These are phyloP conservation scores for Acestrorhynchus altus DNA, from an alignment of 2,797 vertebrate species.

Conservation along the genomic window DNA sequence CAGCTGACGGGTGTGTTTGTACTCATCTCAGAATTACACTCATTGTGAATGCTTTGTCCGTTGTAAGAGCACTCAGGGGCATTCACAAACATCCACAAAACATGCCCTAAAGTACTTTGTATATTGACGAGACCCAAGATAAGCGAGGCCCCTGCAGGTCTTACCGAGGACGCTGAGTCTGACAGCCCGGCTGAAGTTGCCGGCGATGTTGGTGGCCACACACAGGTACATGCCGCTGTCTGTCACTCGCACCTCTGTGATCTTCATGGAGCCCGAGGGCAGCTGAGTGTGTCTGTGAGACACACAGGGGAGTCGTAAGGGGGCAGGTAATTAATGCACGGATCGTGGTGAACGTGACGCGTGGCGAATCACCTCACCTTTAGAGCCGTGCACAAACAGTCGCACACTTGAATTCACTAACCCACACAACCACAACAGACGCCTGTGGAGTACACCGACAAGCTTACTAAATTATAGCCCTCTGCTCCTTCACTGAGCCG, in stretches of 20 bases:
- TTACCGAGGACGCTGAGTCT: constrained; percentile 89
- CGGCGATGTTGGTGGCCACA: constrained; percentile 94
- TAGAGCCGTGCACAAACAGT: constrained; percentile 36
- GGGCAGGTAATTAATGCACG: constrained; percentile 12
- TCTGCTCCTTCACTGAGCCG: constrained; percentile 60
- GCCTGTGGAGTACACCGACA: constrained; percentile 32
- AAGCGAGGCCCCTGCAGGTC: constrained; percentile 46
- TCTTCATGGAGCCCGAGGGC: constrained; percentile 92
- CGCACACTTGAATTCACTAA: constrained; percentile 19
- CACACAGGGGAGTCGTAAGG: neutral
- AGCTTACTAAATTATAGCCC: constrained; percentile 59
- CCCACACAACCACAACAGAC: constrained; percentile 60
- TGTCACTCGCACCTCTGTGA: constrained; percentile 84
- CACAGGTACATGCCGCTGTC: constrained; percentile 92
- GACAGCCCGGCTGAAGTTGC: constrained; percentile 87
- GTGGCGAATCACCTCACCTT: constrained; percentile 16
- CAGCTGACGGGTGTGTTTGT: no score
- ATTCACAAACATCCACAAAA: neutral
- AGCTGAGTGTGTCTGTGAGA: constrained; percentile 88
- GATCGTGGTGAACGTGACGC: neutral
- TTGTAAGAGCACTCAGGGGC: neutral
- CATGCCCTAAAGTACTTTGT: neutral
- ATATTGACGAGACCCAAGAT: neutral
- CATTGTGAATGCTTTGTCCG: neutral
- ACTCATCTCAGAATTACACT: no score